Percentiles rank a stretch among this genome's conserved stretches.
These are phyloP conservation scores for Bruchidius siliquastri DNA, from an alignment of 2,888 invertebrate species.

Conservation along the genomic window DNA sequence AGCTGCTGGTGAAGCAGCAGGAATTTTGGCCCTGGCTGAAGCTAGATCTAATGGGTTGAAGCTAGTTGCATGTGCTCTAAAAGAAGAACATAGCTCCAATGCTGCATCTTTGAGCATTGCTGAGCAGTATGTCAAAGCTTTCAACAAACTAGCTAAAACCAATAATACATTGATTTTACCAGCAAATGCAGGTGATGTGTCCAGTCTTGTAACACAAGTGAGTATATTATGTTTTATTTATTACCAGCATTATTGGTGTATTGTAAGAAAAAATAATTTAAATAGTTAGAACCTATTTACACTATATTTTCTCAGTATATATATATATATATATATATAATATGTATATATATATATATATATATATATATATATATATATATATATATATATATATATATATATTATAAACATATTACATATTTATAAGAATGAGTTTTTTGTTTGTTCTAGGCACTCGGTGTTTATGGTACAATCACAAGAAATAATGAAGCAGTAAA, in stretches of 20 bases:
- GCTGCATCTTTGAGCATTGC: slow-evolving; percentile 91
- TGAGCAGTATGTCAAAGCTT: slow-evolving; percentile 93
- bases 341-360: too few relatives aligned
- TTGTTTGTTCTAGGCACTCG: slow-evolving; percentile 54
- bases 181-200: slow-evolving; percentile 78
- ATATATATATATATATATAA: too few relatives aligned
- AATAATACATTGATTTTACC: slow-evolving; percentile 94
- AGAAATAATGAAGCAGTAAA: slow-evolving; percentile 26
- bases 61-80: slow-evolving; percentile 66
- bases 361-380: too few relatives aligned
- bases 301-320: too few relatives aligned
- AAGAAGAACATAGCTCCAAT: slow-evolving; percentile 62
- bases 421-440: background rate
- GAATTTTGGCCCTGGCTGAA: slow-evolving; percentile 84
- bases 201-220: slow-evolving; percentile 77
- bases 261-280: too few relatives aligned
- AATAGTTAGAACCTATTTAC: too few relatives aligned
- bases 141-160: slow-evolving; percentile 86
- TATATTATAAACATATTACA: too few relatives aligned
- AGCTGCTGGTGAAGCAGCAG: slow-evolving; percentile 88
- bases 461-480: slow-evolving; percentile 58
- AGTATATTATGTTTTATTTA: too few relatives aligned
- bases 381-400: too few relatives aligned
- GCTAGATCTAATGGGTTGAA: slow-evolving; percentile 83
- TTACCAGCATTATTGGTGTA: too few relatives aligned